A percentile compares a stretch with the other conserved stretches of the same genome.
phyloP scores from a whole-genome alignment of 2,888 invertebrate genomes.

The Nemotelus nigrinus region DNA sequence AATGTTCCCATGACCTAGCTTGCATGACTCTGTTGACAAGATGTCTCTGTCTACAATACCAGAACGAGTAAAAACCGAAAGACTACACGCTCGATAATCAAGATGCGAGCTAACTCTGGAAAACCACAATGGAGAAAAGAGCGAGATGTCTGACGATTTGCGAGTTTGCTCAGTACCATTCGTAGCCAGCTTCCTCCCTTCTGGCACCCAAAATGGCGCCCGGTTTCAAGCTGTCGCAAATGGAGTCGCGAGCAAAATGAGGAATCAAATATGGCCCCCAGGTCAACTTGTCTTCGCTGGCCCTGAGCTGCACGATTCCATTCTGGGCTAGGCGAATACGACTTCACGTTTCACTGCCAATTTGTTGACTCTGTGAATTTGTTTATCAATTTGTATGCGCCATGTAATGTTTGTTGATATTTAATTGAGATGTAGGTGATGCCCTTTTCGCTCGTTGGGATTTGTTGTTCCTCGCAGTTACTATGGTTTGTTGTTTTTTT shows the following conservation, averaged over 20 bases:
- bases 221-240: conserved; percentile 28
- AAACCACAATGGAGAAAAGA: conserved; percentile 46
- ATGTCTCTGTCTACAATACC: not conserved
- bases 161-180: conserved; percentile 38
- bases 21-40: conserved; percentile 31
- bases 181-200: conserved; percentile 6
- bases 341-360: conserved; percentile 39
- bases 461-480: conserved; percentile 37
- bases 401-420: conserved; percentile 55
- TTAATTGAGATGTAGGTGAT: conserved; percentile 55
- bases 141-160: conserved; percentile 32
- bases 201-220: conserved; percentile 36
- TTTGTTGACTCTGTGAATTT: conserved; percentile 54
- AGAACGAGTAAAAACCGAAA: conserved; percentile 41
- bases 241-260: conserved; percentile 18
- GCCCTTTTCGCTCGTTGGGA: conserved; percentile 43
- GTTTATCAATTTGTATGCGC: conserved; percentile 54
- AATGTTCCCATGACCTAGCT: not conserved
- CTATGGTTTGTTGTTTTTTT: conserved; percentile 14
- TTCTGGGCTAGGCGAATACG: not conserved
- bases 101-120: conserved; percentile 48
- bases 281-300: conserved; percentile 6
- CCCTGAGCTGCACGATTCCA: conserved; percentile 13
- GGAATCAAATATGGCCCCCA: conserved; percentile 43
- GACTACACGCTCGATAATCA: conserved; percentile 40